Evolutionary conservation across 2,888 invertebrate genomes (phyloP).

Genomic region (Drosophila buzzatii): DNA sequence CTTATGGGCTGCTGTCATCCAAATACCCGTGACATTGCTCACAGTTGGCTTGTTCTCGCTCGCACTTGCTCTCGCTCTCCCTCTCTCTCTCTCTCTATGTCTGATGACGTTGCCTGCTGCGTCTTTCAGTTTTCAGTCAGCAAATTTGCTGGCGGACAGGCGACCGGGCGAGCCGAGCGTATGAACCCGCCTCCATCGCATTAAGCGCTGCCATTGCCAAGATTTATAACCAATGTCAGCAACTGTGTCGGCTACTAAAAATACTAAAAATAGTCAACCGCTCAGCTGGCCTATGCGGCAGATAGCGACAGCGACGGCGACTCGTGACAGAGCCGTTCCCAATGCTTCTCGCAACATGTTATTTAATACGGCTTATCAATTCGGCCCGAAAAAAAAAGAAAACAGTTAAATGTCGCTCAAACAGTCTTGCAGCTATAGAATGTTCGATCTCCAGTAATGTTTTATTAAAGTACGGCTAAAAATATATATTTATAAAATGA

Average conservation of each 20-base stretch:
- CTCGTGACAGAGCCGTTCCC: conserved; percentile 61
- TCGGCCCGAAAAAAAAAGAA: conserved; percentile 28
- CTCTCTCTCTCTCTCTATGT: neutral
- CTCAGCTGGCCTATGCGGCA: conserved; percentile 52
- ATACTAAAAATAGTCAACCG: conserved; percentile 54
- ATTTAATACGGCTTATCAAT: conserved; percentile 59
- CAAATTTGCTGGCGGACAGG: neutral
- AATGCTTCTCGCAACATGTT: conserved; percentile 29
- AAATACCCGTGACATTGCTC: conserved; percentile 23
- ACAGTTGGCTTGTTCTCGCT: neutral
- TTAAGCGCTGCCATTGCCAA: conserved; percentile 68
- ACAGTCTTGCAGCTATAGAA: conserved; percentile 8
- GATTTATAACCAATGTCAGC: conserved; percentile 77
- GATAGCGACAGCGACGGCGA: conserved; percentile 39
- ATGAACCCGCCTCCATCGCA: conserved; percentile 43
- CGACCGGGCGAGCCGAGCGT: neutral
- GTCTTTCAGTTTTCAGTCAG: neutral
- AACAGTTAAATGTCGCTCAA: neutral
- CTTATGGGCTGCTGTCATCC: conserved; percentile 37
- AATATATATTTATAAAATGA: too few species aligned
- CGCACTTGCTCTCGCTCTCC: neutral
- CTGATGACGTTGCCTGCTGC: conserved; percentile 22
- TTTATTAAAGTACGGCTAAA: too few species aligned
- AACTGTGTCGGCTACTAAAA: conserved; percentile 43
- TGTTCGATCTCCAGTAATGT: neutral